Evolutionary conservation across 2,888 invertebrate genomes (phyloP).

Genomic region (Sisyra nigra): DNA sequence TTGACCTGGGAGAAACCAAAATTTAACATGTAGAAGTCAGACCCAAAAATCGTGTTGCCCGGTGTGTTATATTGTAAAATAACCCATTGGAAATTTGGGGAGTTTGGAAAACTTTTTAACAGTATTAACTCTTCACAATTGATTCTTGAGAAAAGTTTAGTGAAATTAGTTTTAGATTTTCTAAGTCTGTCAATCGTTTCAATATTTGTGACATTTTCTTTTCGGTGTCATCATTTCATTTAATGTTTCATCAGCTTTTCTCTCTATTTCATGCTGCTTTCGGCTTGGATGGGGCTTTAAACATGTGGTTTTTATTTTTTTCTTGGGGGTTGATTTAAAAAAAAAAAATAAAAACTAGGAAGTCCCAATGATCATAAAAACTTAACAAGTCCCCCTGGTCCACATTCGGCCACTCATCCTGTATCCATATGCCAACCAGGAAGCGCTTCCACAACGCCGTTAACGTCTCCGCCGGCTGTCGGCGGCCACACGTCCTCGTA

Average conservation of each 20-base stretch:
- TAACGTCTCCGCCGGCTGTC: constrained; percentile 30
- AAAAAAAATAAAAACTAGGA: constrained; percentile 21
- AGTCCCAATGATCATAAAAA: constrained; percentile 38
- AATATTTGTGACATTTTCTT: neutral
- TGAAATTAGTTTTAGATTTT: no score
- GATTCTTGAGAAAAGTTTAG: no score
- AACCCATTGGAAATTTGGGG: no score
- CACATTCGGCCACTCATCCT: constrained; percentile 17
- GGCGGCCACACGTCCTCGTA: constrained; percentile 30
- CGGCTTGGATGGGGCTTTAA: constrained; percentile 8
- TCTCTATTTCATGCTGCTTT: constrained; percentile 19
- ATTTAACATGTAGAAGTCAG: no score
- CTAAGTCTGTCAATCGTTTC: no score
- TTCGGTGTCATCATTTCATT: constrained; percentile 2
- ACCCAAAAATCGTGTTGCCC: no score
- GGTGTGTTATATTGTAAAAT: no score
- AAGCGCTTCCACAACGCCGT: constrained; percentile 28
- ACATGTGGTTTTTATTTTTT: constrained; percentile 1
- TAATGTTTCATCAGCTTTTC: constrained; percentile 9
- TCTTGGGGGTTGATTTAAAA: constrained; percentile 2
- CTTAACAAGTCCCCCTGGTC: constrained; percentile 23
- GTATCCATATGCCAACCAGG: constrained; percentile 23
- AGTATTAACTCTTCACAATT: no score
- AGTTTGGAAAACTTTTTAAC: no score
- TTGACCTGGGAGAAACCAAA: no score